These are phyloP conservation scores for Sebastes matsubarae DNA, from an alignment of 2,797 vertebrate genomes.

Conservation along the genomic window DNA sequence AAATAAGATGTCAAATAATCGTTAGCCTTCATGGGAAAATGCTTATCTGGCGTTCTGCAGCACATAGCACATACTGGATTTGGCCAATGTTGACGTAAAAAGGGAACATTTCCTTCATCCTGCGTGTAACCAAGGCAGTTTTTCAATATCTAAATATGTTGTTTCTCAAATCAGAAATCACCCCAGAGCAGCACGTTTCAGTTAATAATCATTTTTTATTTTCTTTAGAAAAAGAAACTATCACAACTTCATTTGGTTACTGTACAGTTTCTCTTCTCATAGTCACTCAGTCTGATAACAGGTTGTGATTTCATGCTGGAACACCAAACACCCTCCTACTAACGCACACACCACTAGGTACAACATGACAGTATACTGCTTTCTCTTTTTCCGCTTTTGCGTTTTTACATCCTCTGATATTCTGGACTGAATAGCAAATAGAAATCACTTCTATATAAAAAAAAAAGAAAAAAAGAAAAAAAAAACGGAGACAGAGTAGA, in stretches of 20 bases:
- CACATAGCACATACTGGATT: background rate
- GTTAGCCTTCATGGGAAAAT: background rate
- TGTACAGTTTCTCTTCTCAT: slow-evolving; percentile 80
- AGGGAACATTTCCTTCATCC: background rate
- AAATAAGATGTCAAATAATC: background rate
- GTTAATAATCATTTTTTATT: slow-evolving; percentile 82
- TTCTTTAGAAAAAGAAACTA: slow-evolving; percentile 83
- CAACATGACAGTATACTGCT: slow-evolving; percentile 70
- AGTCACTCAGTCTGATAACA: slow-evolving; percentile 74
- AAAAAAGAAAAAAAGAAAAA: background rate
- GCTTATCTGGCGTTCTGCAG: background rate
- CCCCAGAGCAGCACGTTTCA: slow-evolving; percentile 42
- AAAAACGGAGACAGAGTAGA: slow-evolving; percentile 67
- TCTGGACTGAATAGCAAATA: slow-evolving; percentile 63
- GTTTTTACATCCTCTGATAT: slow-evolving; percentile 60
- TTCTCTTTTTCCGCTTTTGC: slow-evolving; percentile 44
- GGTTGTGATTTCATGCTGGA: slow-evolving; percentile 81
- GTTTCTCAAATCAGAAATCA: slow-evolving; percentile 44
- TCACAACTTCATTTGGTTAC: slow-evolving; percentile 85
- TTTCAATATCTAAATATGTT: background rate
- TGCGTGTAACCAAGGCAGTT: background rate
- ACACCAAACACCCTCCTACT: slow-evolving; percentile 75
- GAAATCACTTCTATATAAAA: slow-evolving; percentile 67
- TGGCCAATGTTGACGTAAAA: background rate
- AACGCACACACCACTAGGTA: slow-evolving; percentile 72